A percentile compares a stretch with the other conserved stretches of the same genome.
phyloP scores from a whole-genome alignment of 2,113 vertebrate genomes.

The Vidua macroura region DNA sequence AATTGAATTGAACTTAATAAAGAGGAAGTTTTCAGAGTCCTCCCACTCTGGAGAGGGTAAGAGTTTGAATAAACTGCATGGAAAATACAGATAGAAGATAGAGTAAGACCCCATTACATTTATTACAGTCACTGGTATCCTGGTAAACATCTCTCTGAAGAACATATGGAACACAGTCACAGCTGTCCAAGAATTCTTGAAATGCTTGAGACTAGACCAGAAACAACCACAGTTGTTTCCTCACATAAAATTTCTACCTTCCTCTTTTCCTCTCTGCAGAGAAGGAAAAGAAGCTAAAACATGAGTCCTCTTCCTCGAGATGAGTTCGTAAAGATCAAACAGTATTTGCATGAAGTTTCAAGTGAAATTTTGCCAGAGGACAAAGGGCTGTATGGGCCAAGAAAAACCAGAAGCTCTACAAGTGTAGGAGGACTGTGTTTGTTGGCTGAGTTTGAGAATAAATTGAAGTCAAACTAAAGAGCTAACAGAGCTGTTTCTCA shows the following conservation, averaged over 20 bases:
- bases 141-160: neutral
- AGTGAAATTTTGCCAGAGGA: slow-evolving; percentile 16
- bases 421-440: slow-evolving; percentile 9
- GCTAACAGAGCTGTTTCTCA: neutral
- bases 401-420: slow-evolving; percentile 41
- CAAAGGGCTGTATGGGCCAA: slow-evolving; percentile 7
- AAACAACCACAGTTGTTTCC: neutral
- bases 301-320: neutral
- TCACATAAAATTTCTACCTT: neutral
- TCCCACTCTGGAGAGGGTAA: neutral
- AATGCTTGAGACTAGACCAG: neutral
- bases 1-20: neutral
- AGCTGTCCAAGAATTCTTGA: neutral
- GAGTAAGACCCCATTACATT: neutral
- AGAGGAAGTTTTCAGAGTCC: neutral
- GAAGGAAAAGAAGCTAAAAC: neutral
- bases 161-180: neutral
- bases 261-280: neutral
- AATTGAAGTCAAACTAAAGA: neutral
- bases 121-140: neutral
- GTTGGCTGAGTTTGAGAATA: slow-evolving; percentile 18
- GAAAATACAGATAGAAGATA: neutral
- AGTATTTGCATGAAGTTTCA: neutral
- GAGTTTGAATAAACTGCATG: neutral
- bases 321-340: neutral